These are phyloP conservation scores for Siderastrea siderea DNA, from an alignment of 92 coral and sea anemone species.

Conservation along the genomic window DNA sequence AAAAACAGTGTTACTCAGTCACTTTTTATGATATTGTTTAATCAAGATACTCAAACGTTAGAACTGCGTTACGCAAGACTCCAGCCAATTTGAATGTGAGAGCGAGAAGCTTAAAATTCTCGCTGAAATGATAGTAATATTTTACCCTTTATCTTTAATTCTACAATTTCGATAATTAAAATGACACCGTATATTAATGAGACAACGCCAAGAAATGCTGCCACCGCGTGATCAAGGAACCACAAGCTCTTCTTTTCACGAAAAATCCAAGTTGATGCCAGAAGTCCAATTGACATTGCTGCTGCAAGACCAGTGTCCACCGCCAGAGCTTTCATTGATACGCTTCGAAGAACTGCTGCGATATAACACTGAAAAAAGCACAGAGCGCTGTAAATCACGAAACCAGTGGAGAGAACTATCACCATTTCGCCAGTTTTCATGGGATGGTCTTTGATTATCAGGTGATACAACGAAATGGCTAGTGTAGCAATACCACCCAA, in stretches of 20 bases:
- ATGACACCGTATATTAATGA: slow-evolving; percentile 70
- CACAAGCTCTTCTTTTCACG: slow-evolving; percentile 49
- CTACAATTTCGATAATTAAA: slow-evolving; percentile 23
- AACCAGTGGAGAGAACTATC: slow-evolving; percentile 68
- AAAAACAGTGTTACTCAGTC: too few relatives aligned
- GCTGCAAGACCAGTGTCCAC: slow-evolving; percentile 79
- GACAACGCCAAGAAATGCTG: slow-evolving; percentile 60
- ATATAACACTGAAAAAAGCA: slow-evolving; percentile 60
- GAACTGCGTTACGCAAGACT: too few relatives aligned
- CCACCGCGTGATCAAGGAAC: slow-evolving; percentile 85
- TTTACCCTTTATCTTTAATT: slow-evolving; percentile 6
- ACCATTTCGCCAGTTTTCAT: slow-evolving; percentile 64
- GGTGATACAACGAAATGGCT: slow-evolving; percentile 63
- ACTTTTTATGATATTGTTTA: too few relatives aligned
- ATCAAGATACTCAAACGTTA: too few relatives aligned
- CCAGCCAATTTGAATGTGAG: not conserved
- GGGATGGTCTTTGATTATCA: slow-evolving; percentile 67
- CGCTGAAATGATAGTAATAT: not conserved
- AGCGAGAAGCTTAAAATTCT: not conserved
- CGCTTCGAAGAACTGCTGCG: slow-evolving; percentile 65
- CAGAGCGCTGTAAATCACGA: slow-evolving; percentile 52
- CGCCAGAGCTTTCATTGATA: slow-evolving; percentile 77
- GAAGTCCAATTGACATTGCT: slow-evolving; percentile 74
- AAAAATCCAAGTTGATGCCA: slow-evolving; percentile 68
- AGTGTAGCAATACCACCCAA: slow-evolving; percentile 74